Evolutionary conservation across 2,797 vertebrate genomes (phyloP), one percentile per base, ranked within the genome.

Genomic region (Balearica regulorum): DNA sequence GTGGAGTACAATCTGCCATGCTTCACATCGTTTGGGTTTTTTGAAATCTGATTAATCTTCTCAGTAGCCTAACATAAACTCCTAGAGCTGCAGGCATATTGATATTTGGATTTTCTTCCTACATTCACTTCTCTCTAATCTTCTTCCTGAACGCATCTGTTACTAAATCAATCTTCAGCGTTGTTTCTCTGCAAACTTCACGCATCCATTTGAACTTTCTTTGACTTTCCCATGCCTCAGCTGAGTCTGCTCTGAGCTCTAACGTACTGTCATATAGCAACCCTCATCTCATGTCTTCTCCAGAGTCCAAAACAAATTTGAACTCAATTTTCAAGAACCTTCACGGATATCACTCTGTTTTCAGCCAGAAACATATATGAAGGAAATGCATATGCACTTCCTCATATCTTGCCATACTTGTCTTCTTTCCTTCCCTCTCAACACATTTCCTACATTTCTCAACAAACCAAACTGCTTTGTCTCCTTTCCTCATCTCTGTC

Each of bases 21-120:
- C 37, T 12, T 73, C 68, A 57, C 58, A 54, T 25, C 10, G 0
- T 28, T 60, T 51, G 89, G 28, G 35, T 37, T 44, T 83, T 89
- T 44, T 69, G 72, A 94, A 94, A 95, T 81, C 87, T 95, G 94
- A 96, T 96, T 96, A 95, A 93, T 92, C 92, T 95, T 89, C 94
- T 87, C 87, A 66, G 84, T 83, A 95, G 82, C 79, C 83, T 87
- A 93, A 94, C 82, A 83, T 19, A 95, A 95, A 96, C 84, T 95
- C 89, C 65, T 94, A 75, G 72, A 91, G 89, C 84, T 88, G 92
- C 89, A 96, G 82, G 79, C 84, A 78, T 92, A 94, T 95, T 93
- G 87, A 93, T 96, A 96, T 93, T 95, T 93, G 96, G 92, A 93
- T 96, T 96, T 96, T 94, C 90, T 93, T 83, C 84, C 87, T 85